phyloP scores from a whole-genome alignment of 1,140 invertebrate genomes.

The Frieseomelitta varia region DNA sequence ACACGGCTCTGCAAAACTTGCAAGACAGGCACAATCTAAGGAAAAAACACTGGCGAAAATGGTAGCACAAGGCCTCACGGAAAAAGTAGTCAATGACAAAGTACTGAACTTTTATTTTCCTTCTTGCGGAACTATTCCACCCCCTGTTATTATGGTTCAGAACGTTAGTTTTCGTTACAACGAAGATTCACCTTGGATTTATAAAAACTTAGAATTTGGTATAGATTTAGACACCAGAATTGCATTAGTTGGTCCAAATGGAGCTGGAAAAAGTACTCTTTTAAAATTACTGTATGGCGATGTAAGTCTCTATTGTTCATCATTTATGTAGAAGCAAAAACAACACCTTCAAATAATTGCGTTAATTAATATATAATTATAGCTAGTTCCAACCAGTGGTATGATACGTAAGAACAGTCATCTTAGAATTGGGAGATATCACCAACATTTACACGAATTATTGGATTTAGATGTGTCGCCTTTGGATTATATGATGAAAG shows the following conservation, averaged over 20 bases:
- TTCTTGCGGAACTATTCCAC: conserved; percentile 97
- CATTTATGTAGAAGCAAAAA: background rate
- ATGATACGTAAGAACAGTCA: conserved; percentile 99
- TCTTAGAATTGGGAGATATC: conserved; percentile 97
- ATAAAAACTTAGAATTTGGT: conserved; percentile 99
- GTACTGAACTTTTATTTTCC: conserved; percentile 97
- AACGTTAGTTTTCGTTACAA: conserved; percentile 98
- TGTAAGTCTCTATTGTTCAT: conserved; percentile 82
- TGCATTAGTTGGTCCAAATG: conserved; percentile 99
- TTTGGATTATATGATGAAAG: conserved; percentile 98
- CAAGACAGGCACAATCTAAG: conserved; percentile 99
- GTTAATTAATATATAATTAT: conserved; percentile 64
- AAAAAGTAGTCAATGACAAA: conserved; percentile 96
- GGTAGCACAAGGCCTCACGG: conserved; percentile 98
- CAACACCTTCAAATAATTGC: too few species aligned
- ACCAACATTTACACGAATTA: conserved; percentile 99
- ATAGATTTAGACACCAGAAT: conserved; percentile 98
- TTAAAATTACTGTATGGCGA: conserved; percentile 98
- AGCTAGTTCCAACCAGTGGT: conserved; percentile 96
- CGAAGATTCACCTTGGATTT: conserved; percentile 94
- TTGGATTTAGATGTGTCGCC: conserved; percentile 97
- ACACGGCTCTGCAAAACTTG: conserved; percentile 99
- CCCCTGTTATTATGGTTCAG: conserved; percentile 99
- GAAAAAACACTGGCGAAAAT: conserved; percentile 99
- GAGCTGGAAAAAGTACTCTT: conserved; percentile 98